A percentile compares a stretch with the other conserved stretches of the same genome.
Conservation (phyloP, 2,797 vertebrate genomes). For the Schizopygopsis malacanthus region DNA sequence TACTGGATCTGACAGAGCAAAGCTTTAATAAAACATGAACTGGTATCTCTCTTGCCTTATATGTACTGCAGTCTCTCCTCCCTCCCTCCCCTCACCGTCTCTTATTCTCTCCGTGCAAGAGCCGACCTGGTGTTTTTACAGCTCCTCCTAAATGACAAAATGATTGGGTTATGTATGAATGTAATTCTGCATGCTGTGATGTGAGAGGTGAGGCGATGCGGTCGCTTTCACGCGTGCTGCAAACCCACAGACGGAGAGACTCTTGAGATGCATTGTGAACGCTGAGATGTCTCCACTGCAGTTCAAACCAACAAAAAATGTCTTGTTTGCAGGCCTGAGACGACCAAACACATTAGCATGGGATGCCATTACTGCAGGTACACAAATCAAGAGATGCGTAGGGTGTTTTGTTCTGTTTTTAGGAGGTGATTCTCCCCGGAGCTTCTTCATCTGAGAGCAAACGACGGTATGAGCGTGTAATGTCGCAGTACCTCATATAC, state of each 20-base stretch:
- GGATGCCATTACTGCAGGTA: slow-evolving; percentile 49
- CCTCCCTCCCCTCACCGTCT: background rate
- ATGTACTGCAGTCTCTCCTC: slow-evolving; percentile 42
- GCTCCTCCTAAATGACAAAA: slow-evolving; percentile 63
- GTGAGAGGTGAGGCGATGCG: slow-evolving; percentile 10
- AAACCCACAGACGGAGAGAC: background rate
- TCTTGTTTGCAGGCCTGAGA: slow-evolving; percentile 37
- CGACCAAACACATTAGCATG: slow-evolving; percentile 23
- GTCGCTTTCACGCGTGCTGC: background rate
- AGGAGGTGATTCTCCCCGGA: slow-evolving; percentile 9
- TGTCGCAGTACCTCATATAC: slow-evolving; percentile 18
- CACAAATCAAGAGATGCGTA: slow-evolving; percentile 49
- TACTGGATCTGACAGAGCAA: slow-evolving; percentile 56
- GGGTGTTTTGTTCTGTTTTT: background rate
- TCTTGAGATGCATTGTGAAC: slow-evolving; percentile 23
- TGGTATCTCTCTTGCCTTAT: slow-evolving; percentile 53
- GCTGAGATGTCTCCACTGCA: slow-evolving; percentile 20
- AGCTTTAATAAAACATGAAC: slow-evolving; percentile 64
- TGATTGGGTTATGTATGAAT: slow-evolving; percentile 69
- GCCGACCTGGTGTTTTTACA: slow-evolving; percentile 57
- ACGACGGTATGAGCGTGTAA: background rate
- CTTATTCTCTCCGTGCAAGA: slow-evolving; percentile 43
- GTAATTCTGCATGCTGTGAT: slow-evolving; percentile 70
- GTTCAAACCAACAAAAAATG: slow-evolving; percentile 44
- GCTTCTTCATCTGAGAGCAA: background rate